Conservation (phyloP, 2,888 invertebrate genomes). For the Phyllotreta cruciferae region DNA sequence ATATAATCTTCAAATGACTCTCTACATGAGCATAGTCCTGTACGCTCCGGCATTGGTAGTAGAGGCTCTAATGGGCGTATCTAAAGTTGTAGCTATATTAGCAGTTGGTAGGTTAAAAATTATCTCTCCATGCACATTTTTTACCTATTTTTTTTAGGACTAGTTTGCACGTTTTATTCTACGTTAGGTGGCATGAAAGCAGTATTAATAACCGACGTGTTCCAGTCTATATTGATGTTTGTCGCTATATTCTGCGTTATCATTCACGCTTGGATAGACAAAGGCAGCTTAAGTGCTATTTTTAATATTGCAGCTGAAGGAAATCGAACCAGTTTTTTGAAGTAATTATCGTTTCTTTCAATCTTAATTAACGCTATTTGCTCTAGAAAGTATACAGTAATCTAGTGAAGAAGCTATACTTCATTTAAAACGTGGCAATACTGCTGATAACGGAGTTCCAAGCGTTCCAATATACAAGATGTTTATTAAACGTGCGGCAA, state of each 20-base stretch:
- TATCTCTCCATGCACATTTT: not conserved
- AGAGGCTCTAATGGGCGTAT: slow-evolving; percentile 83
- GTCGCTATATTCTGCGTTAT: slow-evolving; percentile 81
- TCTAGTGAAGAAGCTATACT: no score
- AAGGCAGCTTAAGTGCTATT: slow-evolving; percentile 74
- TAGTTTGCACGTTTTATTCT: slow-evolving; percentile 87
- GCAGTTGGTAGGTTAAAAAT: slow-evolving; percentile 64
- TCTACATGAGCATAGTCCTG: slow-evolving; percentile 90
- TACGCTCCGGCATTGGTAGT: slow-evolving; percentile 93
- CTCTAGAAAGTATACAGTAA: not conserved
- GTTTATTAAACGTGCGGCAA: no score
- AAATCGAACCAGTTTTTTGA: slow-evolving; percentile 73
- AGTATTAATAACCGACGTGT: slow-evolving; percentile 85
- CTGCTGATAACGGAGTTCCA: no score
- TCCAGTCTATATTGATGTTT: slow-evolving; percentile 87
- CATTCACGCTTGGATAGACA: slow-evolving; percentile 72
- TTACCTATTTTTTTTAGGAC: slow-evolving; percentile 58
- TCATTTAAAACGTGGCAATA: no score
- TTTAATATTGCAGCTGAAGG: slow-evolving; percentile 75
- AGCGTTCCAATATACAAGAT: no score
- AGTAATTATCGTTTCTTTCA: slow-evolving; percentile 60
- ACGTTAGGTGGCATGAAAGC: slow-evolving; percentile 92
- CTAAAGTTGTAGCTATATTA: slow-evolving; percentile 75
- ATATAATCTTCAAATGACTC: slow-evolving; percentile 87
- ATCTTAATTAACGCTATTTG: not conserved